These are phyloP conservation scores for Lutraria lutraria DNA, from an alignment of 2,888 invertebrate genomes.

Conservation along the genomic window DNA sequence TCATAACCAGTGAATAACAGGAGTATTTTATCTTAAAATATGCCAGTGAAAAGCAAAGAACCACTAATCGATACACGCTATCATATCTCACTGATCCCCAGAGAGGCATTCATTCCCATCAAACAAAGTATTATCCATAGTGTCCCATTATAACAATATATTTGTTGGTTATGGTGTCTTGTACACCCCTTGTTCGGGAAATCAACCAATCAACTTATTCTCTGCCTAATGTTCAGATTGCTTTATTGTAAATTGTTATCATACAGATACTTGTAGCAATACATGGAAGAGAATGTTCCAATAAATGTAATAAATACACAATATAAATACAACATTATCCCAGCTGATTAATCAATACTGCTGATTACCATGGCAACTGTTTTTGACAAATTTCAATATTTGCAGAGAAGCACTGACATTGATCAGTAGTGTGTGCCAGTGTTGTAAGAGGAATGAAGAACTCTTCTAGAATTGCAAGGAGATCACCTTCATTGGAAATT, in stretches of 20 bases:
- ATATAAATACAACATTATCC: slow-evolving; percentile 65
- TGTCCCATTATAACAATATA: neutral
- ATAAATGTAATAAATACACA: slow-evolving; percentile 59
- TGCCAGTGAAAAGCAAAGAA: neutral
- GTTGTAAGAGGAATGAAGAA: slow-evolving; percentile 10
- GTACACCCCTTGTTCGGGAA: neutral
- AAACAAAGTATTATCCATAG: neutral
- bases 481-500: slow-evolving; percentile 17
- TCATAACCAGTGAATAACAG: neutral
- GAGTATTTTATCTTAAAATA: neutral
- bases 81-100: slow-evolving; percentile 1
- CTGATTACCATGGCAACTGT: slow-evolving; percentile 68
- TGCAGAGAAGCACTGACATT: slow-evolving; percentile 34
- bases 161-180: neutral
- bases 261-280: neutral
- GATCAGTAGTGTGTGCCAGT: slow-evolving; percentile 1
- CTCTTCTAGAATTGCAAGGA: neutral
- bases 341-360: slow-evolving; percentile 62
- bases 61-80: neutral
- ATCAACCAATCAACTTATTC: neutral
- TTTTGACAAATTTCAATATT: slow-evolving; percentile 73
- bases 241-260: neutral
- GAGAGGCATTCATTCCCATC: neutral
- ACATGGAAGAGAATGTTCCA: neutral
- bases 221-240: neutral